These are phyloP conservation scores for Babyrousa celebensis DNA, from an alignment of 2,797 vertebrate species.

Conservation along the genomic window DNA sequence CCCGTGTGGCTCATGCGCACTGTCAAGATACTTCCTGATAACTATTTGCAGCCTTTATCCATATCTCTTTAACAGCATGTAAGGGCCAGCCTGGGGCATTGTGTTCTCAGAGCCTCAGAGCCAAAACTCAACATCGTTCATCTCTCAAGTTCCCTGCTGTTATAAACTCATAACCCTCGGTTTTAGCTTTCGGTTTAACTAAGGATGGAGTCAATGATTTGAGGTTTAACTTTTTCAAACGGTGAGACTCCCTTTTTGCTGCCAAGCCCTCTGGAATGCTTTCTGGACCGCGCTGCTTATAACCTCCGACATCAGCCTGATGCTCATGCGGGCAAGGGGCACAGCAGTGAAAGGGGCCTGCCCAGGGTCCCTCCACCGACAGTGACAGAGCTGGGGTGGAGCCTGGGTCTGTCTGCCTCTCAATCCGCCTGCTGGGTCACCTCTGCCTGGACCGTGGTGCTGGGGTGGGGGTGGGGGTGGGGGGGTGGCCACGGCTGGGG, in stretches of 20 bases:
- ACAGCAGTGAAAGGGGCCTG: rapidly evolving
- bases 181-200: constrained; percentile 43
- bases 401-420: neutral
- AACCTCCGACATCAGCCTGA: neutral
- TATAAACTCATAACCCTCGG: neutral
- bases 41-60: neutral
- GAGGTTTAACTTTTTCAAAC: constrained; percentile 28
- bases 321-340: rapidly evolving
- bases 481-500: rapidly evolving
- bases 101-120: neutral
- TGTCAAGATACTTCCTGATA: neutral
- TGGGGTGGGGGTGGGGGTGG: too few relatives aligned
- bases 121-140: neutral
- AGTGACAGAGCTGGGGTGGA: neutral
- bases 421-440: neutral
- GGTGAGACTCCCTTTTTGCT: neutral
- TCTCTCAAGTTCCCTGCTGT: constrained; percentile 22
- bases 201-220: neutral
- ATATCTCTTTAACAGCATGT: rapidly evolving
- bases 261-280: neutral
- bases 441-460: rapidly evolving
- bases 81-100: neutral
- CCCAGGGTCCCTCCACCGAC: neutral
- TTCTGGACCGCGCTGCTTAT: rapidly evolving
- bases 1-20: rapidly evolving